Percentiles rank a stretch among this genome's conserved stretches.
phyloP scores from a whole-genome alignment of 2,113 vertebrate species.

The Loxodonta africana region DNA sequence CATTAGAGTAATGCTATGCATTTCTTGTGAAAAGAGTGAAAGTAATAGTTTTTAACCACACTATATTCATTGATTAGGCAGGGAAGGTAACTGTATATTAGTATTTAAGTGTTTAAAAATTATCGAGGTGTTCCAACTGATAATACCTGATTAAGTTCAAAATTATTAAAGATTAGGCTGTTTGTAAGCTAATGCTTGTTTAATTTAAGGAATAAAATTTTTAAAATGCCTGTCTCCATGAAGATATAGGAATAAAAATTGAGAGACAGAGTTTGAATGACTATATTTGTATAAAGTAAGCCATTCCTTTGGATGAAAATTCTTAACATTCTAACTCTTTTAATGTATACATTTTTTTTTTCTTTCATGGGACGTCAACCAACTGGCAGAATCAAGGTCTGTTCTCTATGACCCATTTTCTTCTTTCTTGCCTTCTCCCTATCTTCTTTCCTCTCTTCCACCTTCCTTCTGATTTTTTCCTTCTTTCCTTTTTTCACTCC shows the following conservation, averaged over 20 bases:
- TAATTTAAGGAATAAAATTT: not conserved
- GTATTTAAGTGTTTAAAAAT: not conserved
- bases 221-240: not conserved
- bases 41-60: not conserved
- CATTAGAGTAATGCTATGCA: not conserved
- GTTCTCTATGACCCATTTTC: accelerated
- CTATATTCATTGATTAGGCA: not conserved
- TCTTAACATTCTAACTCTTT: not conserved
- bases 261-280: not conserved
- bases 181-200: not conserved
- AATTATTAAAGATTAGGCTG: not conserved
- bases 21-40: not conserved
- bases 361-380: not conserved
- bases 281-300: not conserved
- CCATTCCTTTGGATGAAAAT: not conserved
- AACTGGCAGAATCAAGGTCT: not conserved
- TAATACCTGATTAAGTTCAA: not conserved
- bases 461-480: too few relatives aligned
- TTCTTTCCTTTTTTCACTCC: accelerated
- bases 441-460: not conserved
- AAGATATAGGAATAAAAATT: not conserved
- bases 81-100: not conserved
- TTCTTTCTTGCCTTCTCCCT: not conserved
- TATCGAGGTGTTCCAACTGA: not conserved
- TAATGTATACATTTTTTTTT: not conserved